Conservation (phyloP, 2,888 invertebrate genomes). For the Cryptocheilus praepositus region DNA sequence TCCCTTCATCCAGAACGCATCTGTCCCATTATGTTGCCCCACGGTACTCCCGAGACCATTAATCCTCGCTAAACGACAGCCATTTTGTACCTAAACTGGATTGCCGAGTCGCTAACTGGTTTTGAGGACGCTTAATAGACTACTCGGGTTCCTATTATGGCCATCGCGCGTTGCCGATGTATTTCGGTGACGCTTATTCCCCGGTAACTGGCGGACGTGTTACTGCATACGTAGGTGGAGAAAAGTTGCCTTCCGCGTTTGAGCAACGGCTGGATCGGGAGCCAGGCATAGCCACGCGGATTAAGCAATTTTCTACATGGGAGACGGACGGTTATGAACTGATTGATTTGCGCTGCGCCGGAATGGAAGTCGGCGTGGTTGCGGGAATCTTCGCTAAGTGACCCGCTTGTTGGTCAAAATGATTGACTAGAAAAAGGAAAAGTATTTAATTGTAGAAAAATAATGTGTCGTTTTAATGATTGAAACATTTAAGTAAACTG, state of each 20-base stretch:
- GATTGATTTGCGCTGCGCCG: too few species aligned
- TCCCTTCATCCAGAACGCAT: conserved; percentile 51
- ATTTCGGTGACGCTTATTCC: conserved; percentile 67
- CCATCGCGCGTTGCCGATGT: conserved; percentile 62
- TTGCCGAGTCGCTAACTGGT: conserved; percentile 75
- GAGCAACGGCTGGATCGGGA: neutral
- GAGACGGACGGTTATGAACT: too few species aligned
- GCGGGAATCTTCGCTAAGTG: too few species aligned
- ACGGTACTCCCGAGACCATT: conserved; percentile 72
- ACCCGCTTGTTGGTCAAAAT: too few species aligned
- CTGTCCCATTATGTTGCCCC: conserved; percentile 71
- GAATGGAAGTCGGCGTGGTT: too few species aligned
- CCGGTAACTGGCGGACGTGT: conserved; percentile 54
- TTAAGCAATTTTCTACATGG: too few species aligned
- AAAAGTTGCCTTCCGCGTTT: too few species aligned
- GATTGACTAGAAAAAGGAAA: too few species aligned
- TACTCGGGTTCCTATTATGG: conserved; percentile 70
- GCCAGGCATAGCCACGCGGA: too few species aligned
- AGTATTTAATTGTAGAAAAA: too few species aligned
- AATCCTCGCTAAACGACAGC: conserved; percentile 75
- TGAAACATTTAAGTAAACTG: too few species aligned
- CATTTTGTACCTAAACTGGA: conserved; percentile 76
- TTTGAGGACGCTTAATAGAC: conserved; percentile 73
- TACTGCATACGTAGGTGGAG: neutral
- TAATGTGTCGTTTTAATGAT: too few species aligned